Evolutionary conservation across 2,888 invertebrate genomes (phyloP), one percentile per base, ranked within the genome.

Genomic region (Limnephilus lunatus): DNA sequence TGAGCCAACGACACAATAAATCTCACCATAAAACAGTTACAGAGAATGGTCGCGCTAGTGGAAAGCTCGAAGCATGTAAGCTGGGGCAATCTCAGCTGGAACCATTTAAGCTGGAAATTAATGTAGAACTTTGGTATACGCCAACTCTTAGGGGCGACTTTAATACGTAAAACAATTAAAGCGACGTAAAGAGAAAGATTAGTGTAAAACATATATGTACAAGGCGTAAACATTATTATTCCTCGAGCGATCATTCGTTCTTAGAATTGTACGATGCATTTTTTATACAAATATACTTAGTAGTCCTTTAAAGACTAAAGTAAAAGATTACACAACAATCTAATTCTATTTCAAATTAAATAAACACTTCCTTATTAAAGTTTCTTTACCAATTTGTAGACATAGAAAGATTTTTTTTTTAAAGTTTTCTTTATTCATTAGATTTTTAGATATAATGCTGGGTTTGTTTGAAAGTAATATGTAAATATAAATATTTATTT

Each of bases 101-200:
- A 85, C 39, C 35, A 85, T 85, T 85, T 35, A 85, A 85, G 39
- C 19, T 35, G 83, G 83, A 35, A 32, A 83, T 83, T 35, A 83
- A 85, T 32, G 68, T 39, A 86, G 39, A 86, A 86, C 39, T 86
- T 86, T 86, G 86, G 86, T 30, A n/a, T 53, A 48, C 48, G 48
- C 5, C 86, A 48, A 44, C 48, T 30, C 44, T 15, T 48, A 86
- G 39, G 44, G 48, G 48, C 44, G 86, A 86, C 48, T 86, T 48
- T 86, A 86, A 86, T 86, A 31, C 48, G 86, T n/a, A 86, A 86
- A 48, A 48, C 86, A 86, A 86, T 48, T 86, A 35, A 68, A 68
- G 68, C 68, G n/a, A 68, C n/a, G 14, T 68, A 68, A 68, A 68
- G 68, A 68, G n/a, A 4, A 53, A 53, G 32, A 3, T 32, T 39